Evolutionary conservation across 2,113 vertebrate species (phyloP), one percentile per base, ranked within the genome.

Genomic region (Chaenogobius annularis): DNA sequence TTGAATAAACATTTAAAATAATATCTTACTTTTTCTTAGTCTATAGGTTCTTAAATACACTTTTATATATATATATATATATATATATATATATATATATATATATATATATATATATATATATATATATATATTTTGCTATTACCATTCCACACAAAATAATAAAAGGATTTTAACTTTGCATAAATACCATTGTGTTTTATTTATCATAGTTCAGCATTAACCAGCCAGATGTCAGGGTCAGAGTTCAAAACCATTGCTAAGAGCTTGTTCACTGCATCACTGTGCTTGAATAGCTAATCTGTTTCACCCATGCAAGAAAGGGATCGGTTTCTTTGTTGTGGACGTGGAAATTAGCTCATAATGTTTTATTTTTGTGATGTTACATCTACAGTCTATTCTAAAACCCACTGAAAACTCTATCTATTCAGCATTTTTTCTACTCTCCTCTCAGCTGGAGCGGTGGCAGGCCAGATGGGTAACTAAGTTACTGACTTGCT

Each of bases 401-500:
- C 17, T 52, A 5, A 52, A 52, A 55, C 20, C 3, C 3, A 54
- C 68, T 50, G 62, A 11, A 44, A 0, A n/a, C 52, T 66, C 46
- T 46, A 9, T 68, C 70, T 47, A 56, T 74, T 50, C 80, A 82
- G 82, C 68, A 80, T 73, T 74, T 80, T 31, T 83, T 81, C 83
- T 74, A 71, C 91, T 83, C 84, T 85, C 82, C 85, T 88, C 89
- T 83, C 91, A 92, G 88, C 92, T 87, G 76, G 93, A 94, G 87
- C 91, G 90, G 87, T 88, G 90, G 87, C 90, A 82, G 88, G 91
- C 87, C 91, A 93, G 92, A 95, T 95, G 94, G 87, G 92, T 93
- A 93, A 93, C 94, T 92, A 91, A 94, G 93, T 94, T 93, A 93
- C 84, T 92, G 92, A 88, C 84, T 85, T 78, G 82, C 73, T 55